Percentiles rank a stretch among this genome's conserved stretches.
Conservation (phyloP, 2,113 vertebrate species). For the Apaloderma vittatum region DNA sequence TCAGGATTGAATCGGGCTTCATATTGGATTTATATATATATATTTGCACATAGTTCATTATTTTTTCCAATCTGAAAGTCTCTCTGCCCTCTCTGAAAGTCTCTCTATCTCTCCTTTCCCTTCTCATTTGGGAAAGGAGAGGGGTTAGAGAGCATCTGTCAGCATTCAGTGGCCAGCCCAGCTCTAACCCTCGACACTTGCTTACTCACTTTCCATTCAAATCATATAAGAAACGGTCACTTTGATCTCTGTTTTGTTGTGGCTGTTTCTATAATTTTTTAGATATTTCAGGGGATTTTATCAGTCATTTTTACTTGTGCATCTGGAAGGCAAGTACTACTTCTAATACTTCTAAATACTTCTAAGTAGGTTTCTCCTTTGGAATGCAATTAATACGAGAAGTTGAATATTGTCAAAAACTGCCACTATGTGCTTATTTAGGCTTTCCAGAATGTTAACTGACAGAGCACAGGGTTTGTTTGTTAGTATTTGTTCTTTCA, state of each 20-base stretch:
- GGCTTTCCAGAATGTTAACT: not conserved
- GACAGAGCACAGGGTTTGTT: not conserved
- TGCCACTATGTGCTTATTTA: not conserved
- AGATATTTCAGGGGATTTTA: not conserved
- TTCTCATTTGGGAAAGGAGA: too few species aligned
- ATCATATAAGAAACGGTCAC: not conserved
- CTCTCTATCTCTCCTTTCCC: too few species aligned
- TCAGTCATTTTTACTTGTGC: not conserved
- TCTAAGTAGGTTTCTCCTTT: not conserved
- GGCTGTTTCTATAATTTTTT: not conserved
- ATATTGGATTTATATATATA: too few species aligned
- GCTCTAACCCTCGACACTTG: too few species aligned
- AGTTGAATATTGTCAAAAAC: not conserved
- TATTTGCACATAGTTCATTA: too few species aligned
- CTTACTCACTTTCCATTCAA: not conserved
- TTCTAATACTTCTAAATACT: too few species aligned
- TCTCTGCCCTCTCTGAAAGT: too few species aligned
- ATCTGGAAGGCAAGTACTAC: not conserved
- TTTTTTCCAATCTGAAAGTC: too few species aligned
- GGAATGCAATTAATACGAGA: not conserved
- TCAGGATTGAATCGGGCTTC: too few species aligned
- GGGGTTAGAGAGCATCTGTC: too few species aligned
- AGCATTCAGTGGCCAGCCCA: too few species aligned
- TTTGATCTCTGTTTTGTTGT: not conserved
- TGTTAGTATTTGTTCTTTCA: not conserved